Base-by-base conservation (phyloP, 2,113 vertebrate genomes). In the Podiceps cristatus region DNA sequence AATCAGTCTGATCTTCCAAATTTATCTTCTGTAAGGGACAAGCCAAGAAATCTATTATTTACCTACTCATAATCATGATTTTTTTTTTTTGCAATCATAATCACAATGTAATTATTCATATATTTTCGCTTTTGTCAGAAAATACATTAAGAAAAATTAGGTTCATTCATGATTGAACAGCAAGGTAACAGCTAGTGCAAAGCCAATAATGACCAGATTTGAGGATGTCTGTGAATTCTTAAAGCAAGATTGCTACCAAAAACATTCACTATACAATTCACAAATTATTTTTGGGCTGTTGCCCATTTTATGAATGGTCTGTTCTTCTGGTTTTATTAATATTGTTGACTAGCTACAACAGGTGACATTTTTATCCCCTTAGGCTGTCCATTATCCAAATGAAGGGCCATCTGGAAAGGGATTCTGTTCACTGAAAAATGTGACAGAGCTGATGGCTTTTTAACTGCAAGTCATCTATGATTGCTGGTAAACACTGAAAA, bases 361-460 rank as follows among this genome's bases (percentile, higher is more conserved):
- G 98, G 98, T 98, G 98, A 98, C 98, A 98, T 97, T 98, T 98
- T 98, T 97, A 98, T 98, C 97, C 97, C 98, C 97, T 97, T 95
- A 98, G 98, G 98, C 98, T 98, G 97, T 98, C 98, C 98, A 98
- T 98, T 98, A 98, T 97, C 98, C 96, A 98, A 98, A 98, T 98
- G 98, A 98, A 98, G 94, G 97, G 96, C 98, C 98, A 98, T 98
- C 98, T 98, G 98, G 98, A 98, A 98, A 97, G 97, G 97, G 96
- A 98, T 98, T 98, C 98, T 98, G 98, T 98, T 98, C 98, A 89
- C 97, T 98, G 98, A 98, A 97, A 98, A 98, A 98, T 98, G 96
- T 98, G 98, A 98, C 97, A 98, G 97, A 97, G 94, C 97, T 98
- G 98, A 98, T 98, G 98, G 97, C 96, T 98, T 98, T 98, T 98